Base-by-base conservation (phyloP, 1,140 invertebrate species). In the Meteorus sp. region DNA sequence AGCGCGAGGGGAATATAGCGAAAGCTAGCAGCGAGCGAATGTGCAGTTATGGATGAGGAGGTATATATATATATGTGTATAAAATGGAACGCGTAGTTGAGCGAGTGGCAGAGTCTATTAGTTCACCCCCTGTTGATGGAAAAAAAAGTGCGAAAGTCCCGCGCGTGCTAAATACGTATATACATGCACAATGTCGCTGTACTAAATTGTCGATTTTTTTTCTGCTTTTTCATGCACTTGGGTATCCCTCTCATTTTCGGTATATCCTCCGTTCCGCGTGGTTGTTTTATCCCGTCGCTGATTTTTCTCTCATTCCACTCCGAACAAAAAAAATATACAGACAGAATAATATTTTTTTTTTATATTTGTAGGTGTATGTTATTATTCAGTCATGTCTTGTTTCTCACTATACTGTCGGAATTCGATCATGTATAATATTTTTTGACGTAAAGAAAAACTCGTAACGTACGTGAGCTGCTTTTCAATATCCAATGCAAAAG, bases 361-460 rank as follows among this genome's bases (percentile, higher is more conserved):
- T n/a, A n/a, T n/a, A n/a, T n/a, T n/a, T n/a, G n/a, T n/a, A n/a
- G n/a, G n/a, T n/a, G n/a, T 73, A 71, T 74, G 66, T 61, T 65
- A 15, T 47, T 47, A 13, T n/a, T n/a, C n/a, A n/a, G n/a, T n/a
- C n/a, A n/a, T n/a, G n/a, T n/a, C n/a, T 22, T 13, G 19, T 35
- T 13, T 53, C 15, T 33, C 31, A 39, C 51, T n/a, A 37, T 22
- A 22, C 20, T 60, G 66, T 71, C 66, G 65, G 66, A 71, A 73
- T 15, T 39, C 15, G 35, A 39, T 39, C 35, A 13, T 39, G 15
- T 39, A 39, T 39, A n/a, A 39, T 39, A 39, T 39, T 39, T 39
- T 39, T 39, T 39, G 35, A 39, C 35, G 35, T 13, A 13, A n/a
- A 39, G 35, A 39, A 39, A 39, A 39, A 39, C 15, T 39, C 35